Evolutionary conservation across 2,797 vertebrate genomes (phyloP).

Genomic region (Chaunax sp.): DNA sequence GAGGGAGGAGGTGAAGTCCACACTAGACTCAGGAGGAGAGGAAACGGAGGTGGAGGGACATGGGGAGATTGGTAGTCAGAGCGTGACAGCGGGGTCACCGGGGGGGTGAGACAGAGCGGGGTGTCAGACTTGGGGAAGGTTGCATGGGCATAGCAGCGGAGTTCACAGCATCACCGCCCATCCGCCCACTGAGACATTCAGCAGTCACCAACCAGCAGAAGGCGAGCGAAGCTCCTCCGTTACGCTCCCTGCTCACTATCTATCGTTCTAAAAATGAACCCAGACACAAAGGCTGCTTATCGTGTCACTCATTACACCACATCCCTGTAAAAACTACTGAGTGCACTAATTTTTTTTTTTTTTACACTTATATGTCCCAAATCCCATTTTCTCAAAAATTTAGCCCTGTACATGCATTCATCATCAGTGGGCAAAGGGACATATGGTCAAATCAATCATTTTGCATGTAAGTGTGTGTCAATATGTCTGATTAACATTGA

Average conservation of each 20-base stretch:
- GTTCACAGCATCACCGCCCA: conserved; percentile 80
- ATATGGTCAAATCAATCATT: conserved; percentile 7
- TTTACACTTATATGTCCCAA: neutral
- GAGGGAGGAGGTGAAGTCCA: conserved; percentile 40
- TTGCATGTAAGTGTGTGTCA: conserved; percentile 9
- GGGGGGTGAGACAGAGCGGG: conserved; percentile 74
- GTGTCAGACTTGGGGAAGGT: conserved; percentile 64
- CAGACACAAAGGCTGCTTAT: neutral
- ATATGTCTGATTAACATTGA: conserved; percentile 20
- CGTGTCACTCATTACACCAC: conserved; percentile 11
- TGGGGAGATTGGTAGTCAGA: conserved; percentile 35
- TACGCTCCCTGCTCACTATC: conserved; percentile 21
- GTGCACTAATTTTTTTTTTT: neutral
- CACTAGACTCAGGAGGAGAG: conserved; percentile 52
- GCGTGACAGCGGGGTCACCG: conserved; percentile 1
- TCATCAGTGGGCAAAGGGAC: conserved; percentile 36
- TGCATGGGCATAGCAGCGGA: conserved; percentile 77
- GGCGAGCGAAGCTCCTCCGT: conserved; percentile 21
- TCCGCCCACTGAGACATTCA: conserved; percentile 72
- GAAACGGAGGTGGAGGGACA: conserved; percentile 43
- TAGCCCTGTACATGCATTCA: conserved; percentile 53
- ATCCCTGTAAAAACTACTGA: conserved; percentile 4
- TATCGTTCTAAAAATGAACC: neutral
- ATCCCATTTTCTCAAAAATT: conserved; percentile 24
- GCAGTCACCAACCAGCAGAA: conserved; percentile 68